Conservation (phyloP, 1,140 invertebrate genomes). For the Bombyx mandarina region DNA sequence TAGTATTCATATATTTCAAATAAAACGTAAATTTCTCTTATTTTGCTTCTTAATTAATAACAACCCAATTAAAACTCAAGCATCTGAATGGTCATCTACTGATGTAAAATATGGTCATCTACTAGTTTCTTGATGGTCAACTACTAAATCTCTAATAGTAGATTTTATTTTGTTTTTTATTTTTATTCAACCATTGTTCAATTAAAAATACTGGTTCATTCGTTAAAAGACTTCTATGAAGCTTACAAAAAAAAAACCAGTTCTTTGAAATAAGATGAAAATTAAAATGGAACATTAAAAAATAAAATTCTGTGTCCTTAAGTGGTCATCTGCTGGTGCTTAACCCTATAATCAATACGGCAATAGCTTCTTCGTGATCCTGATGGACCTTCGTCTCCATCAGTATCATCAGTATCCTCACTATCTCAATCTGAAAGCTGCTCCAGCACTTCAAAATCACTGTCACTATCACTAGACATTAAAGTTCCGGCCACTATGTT, state of each 20-base stretch:
- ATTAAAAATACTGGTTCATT: slow-evolving; percentile 14
- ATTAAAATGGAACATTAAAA: slow-evolving; percentile 6
- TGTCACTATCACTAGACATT: too few species aligned
- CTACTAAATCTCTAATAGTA: slow-evolving; percentile 16
- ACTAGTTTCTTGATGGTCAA: slow-evolving; percentile 13
- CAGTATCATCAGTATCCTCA: too few species aligned
- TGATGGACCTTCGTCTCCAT: too few species aligned
- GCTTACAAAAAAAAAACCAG: slow-evolving; percentile 9
- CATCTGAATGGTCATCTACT: slow-evolving; percentile 15
- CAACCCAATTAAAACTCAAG: slow-evolving; percentile 12
- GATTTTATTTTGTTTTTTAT: slow-evolving; percentile 8
- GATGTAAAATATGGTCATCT: slow-evolving; percentile 11
- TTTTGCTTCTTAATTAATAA: slow-evolving; percentile 18
- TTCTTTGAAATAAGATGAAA: slow-evolving; percentile 9
- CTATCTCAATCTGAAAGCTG: too few species aligned
- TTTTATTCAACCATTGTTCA: slow-evolving; percentile 16
- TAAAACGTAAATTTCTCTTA: slow-evolving; percentile 10
- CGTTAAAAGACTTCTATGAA: slow-evolving; percentile 12
- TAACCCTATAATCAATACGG: too few species aligned
- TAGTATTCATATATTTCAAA: slow-evolving; percentile 16
- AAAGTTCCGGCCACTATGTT: too few species aligned
- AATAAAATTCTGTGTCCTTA: slow-evolving; percentile 7
- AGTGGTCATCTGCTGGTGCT: slow-evolving; percentile 6
- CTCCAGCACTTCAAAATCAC: too few species aligned
- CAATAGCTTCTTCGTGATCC: too few species aligned